A percentile compares a stretch with the other conserved stretches of the same genome.
These are phyloP conservation scores for Pinctada fucata DNA, from an alignment of 2,888 invertebrate species.

Conservation along the genomic window DNA sequence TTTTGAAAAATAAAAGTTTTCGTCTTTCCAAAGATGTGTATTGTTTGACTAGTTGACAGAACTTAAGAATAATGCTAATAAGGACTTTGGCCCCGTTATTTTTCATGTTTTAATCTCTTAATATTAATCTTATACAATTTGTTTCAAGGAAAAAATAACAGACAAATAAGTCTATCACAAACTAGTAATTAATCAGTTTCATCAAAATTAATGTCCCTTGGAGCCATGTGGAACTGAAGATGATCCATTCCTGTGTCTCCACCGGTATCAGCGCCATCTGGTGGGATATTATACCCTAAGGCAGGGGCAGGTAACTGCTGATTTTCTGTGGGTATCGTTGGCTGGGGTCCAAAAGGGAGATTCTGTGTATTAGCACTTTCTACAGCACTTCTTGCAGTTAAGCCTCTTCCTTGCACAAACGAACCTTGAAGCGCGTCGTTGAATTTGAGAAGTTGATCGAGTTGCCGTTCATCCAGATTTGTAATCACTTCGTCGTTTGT, in stretches of 20 bases:
- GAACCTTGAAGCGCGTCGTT: slow-evolving; percentile 53
- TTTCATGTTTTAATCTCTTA: no score
- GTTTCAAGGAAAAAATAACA: no score
- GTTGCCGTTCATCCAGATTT: slow-evolving; percentile 50
- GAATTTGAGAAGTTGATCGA: slow-evolving; percentile 54
- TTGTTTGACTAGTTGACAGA: no score
- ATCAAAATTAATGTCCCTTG: slow-evolving; percentile 2
- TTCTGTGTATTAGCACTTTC: slow-evolving; percentile 19
- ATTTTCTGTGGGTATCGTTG: not conserved
- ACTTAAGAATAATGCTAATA: no score
- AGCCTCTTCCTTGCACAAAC: not conserved
- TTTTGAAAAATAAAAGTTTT: no score
- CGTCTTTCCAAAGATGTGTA: no score
- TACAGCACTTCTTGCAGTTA: slow-evolving; percentile 3
- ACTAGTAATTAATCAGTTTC: not conserved
- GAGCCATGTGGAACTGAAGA: slow-evolving; percentile 6
- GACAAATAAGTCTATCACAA: no score
- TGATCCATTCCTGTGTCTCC: not conserved
- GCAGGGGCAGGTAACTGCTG: not conserved
- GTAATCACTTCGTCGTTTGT: slow-evolving; percentile 36
- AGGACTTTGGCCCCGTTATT: no score
- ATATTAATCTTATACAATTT: no score
- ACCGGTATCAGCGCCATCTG: not conserved
- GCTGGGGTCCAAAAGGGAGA: slow-evolving; percentile 5
- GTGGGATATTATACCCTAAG: not conserved